These are phyloP conservation scores for Chloromyia formosa DNA, from an alignment of 2,888 invertebrate genomes.

Conservation along the genomic window DNA sequence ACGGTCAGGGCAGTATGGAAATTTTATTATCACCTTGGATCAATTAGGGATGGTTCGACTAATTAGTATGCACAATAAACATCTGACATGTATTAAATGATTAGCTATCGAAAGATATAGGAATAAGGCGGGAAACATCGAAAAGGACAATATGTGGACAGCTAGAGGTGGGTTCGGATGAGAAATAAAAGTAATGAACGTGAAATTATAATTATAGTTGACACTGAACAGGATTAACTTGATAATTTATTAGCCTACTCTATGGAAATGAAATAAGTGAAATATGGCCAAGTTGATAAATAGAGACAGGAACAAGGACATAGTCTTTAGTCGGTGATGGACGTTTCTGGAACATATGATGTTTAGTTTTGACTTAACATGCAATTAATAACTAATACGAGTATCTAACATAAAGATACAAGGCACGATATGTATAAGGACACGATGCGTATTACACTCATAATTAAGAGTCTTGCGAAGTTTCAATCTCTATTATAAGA, in stretches of 20 bases:
- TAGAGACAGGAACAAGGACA: no score
- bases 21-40: slow-evolving; percentile 47
- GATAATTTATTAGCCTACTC: background rate
- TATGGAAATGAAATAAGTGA: no score
- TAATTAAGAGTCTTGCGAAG: no score
- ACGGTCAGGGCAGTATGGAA: background rate
- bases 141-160: background rate
- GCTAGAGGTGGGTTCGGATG: background rate
- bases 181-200: background rate
- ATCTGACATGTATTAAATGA: slow-evolving; percentile 48
- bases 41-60: slow-evolving; percentile 48
- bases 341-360: no score
- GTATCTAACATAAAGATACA: no score
- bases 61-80: slow-evolving; percentile 49
- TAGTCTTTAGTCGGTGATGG: no score
- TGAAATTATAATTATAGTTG: slow-evolving; percentile 16
- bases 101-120: slow-evolving; percentile 39
- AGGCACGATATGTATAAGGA: no score
- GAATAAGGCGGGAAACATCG: background rate
- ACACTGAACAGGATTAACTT: background rate
- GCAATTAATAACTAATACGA: no score
- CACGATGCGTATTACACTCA: no score
- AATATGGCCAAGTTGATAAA: no score
- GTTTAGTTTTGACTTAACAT: no score
- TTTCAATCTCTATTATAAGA: no score